These are phyloP conservation scores for Palaemon carinicauda DNA, from an alignment of 1,140 invertebrate genomes.

Conservation along the genomic window DNA sequence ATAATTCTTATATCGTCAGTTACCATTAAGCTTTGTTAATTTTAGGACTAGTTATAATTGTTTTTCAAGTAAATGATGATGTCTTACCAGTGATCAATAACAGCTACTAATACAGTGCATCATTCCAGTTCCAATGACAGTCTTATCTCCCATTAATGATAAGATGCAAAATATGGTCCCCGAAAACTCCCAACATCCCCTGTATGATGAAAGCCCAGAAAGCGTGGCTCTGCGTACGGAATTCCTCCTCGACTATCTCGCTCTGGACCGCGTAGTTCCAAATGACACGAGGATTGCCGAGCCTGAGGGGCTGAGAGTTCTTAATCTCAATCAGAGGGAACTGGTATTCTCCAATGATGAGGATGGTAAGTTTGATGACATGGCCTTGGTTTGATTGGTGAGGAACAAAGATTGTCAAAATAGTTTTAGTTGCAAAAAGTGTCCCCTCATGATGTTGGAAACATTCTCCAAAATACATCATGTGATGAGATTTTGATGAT, in stretches of 20 bases:
- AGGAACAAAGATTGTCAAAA: no score
- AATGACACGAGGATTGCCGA: not conserved
- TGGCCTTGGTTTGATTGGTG: not conserved
- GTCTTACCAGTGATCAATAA: not conserved
- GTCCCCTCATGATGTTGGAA: no score
- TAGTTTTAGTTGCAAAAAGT: no score
- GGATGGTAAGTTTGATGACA: not conserved
- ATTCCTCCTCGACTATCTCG: conserved; percentile 30
- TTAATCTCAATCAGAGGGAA: not conserved
- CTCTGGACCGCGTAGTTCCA: not conserved
- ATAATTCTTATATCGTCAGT: no score
- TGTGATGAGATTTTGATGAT: no score
- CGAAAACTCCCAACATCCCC: not conserved
- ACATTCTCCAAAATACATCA: no score
- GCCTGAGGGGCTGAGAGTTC: not conserved
- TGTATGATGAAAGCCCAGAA: not conserved
- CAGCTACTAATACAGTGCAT: not conserved
- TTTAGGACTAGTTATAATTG: no score
- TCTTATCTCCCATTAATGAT: not conserved
- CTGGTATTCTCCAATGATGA: not conserved
- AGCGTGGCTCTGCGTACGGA: not conserved
- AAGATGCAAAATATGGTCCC: conserved; percentile 21
- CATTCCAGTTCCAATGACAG: conserved; percentile 10
- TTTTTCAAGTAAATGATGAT: no score
- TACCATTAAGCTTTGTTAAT: no score